Evolutionary conservation across 2,888 invertebrate genomes (phyloP).

Genomic region (Drosophila eohydei): DNA sequence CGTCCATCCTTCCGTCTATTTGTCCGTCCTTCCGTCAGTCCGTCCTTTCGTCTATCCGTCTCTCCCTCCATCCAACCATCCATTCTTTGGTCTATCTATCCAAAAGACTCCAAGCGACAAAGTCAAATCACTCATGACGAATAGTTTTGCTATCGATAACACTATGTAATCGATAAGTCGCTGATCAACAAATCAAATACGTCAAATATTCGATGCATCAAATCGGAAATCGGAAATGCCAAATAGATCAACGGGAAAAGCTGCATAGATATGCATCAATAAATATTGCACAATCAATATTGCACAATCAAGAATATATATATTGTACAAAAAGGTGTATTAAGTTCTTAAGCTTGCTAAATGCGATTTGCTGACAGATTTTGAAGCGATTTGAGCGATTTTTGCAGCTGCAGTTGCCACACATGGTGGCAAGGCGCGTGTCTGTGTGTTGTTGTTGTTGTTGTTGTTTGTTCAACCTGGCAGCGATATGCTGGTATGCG

Average conservation of each 20-base stretch:
- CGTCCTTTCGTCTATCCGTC: neutral
- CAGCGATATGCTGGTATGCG: conserved; percentile 28
- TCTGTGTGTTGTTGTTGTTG: conserved; percentile 9
- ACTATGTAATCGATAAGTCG: neutral
- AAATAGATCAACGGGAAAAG: neutral
- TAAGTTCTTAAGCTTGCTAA: conserved; percentile 19
- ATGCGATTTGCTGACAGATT: conserved; percentile 37
- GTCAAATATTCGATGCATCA: neutral
- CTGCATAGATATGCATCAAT: neutral
- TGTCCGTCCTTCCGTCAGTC: neutral
- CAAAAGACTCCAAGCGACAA: neutral
- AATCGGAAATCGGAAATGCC: neutral
- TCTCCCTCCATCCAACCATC: neutral
- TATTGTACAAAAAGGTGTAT: neutral
- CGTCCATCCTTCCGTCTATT: neutral
- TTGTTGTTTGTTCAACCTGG: conserved; percentile 14
- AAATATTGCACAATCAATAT: neutral
- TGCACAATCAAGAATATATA: neutral
- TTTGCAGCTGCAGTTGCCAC: conserved; percentile 34
- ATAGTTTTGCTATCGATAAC: neutral
- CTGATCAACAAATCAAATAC: neutral
- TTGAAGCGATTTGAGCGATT: conserved; percentile 26
- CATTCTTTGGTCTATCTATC: neutral
- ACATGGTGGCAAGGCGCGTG: neutral
- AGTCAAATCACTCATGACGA: neutral